These are phyloP conservation scores for Drosophila mauritiana DNA, from an alignment of 1,140 invertebrate species.

Conservation along the genomic window DNA sequence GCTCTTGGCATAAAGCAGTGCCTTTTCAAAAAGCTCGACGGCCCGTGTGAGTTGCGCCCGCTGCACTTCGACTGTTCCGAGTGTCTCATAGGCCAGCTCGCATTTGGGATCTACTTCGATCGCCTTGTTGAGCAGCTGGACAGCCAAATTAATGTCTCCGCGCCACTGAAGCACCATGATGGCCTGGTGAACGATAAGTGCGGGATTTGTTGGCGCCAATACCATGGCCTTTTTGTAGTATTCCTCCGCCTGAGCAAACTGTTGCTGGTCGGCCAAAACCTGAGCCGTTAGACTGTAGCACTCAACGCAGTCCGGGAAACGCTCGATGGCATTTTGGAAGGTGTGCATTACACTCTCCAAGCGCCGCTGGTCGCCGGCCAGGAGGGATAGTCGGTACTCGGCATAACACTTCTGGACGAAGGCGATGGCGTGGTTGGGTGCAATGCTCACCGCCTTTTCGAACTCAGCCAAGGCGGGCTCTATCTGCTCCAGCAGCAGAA, in stretches of 20 bases:
- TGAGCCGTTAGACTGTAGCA: constrained; percentile 93
- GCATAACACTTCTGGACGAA: constrained; percentile 95
- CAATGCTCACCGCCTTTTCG: constrained; percentile 91
- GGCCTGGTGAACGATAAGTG: constrained; percentile 94
- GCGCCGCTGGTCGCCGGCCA: constrained; percentile 86
- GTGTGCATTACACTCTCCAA: constrained; percentile 87
- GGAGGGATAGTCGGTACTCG: constrained; percentile 89
- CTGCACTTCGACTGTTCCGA: constrained; percentile 97
- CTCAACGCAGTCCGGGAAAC: constrained; percentile 93
- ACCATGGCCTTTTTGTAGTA: constrained; percentile 92
- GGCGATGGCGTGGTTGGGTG: constrained; percentile 92
- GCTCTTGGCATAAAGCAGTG: constrained; percentile 93
- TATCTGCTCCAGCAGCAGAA: constrained; percentile 92
- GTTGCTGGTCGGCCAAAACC: constrained; percentile 92
- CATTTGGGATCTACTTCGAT: constrained; percentile 95
- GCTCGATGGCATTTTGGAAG: constrained; percentile 91
- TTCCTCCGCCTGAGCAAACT: constrained; percentile 92
- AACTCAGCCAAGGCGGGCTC: constrained; percentile 93
- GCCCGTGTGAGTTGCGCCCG: constrained; percentile 90
- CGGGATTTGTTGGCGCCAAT: constrained; percentile 94
- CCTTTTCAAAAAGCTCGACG: constrained; percentile 94
- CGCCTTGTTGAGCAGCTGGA: constrained; percentile 92
- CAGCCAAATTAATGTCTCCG: constrained; percentile 91
- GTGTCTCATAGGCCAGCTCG: constrained; percentile 97
- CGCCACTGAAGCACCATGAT: constrained; percentile 93